phyloP scores from a whole-genome alignment of 2,888 invertebrate genomes.

The Stomorhina lunata region DNA sequence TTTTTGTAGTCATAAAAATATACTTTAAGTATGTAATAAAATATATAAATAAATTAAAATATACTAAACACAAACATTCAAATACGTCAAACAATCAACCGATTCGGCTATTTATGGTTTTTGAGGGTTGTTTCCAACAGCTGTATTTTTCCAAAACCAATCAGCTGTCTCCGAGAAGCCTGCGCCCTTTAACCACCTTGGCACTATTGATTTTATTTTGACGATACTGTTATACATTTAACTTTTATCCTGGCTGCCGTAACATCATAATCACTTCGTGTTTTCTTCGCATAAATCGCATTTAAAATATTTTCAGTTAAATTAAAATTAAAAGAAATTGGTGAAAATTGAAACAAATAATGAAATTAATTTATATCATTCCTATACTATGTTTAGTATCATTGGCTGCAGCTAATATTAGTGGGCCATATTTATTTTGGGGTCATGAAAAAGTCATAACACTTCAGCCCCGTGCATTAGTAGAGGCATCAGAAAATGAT shows the following conservation, averaged over 20 bases:
- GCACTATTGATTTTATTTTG: constrained; percentile 55
- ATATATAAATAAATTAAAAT: constrained; percentile 17
- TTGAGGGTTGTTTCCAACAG: constrained; percentile 26
- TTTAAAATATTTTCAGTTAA: constrained; percentile 15
- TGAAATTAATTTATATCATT: constrained; percentile 70
- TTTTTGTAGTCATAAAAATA: background rate
- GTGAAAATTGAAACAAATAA: constrained; percentile 63
- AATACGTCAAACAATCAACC: background rate
- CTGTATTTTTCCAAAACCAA: constrained; percentile 11
- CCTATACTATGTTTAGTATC: constrained; percentile 69
- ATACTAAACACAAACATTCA: background rate
- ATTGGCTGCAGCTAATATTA: constrained; percentile 77
- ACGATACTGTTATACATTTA: constrained; percentile 64
- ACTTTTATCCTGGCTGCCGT: constrained; percentile 42
- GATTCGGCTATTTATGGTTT: background rate
- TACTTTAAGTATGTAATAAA: constrained; percentile 24
- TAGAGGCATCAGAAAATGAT: constrained; percentile 82
- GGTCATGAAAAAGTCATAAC: constrained; percentile 81
- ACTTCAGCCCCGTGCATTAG: constrained; percentile 81
- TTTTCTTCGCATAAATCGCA: background rate
- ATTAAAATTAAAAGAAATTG: constrained; percentile 18
- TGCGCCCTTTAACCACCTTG: constrained; percentile 26
- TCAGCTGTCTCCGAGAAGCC: constrained; percentile 28
- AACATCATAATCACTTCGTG: constrained; percentile 2
- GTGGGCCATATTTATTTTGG: constrained; percentile 83